Evolutionary conservation across 2,888 invertebrate genomes (phyloP).

Genomic region (Acrocera orbiculus): DNA sequence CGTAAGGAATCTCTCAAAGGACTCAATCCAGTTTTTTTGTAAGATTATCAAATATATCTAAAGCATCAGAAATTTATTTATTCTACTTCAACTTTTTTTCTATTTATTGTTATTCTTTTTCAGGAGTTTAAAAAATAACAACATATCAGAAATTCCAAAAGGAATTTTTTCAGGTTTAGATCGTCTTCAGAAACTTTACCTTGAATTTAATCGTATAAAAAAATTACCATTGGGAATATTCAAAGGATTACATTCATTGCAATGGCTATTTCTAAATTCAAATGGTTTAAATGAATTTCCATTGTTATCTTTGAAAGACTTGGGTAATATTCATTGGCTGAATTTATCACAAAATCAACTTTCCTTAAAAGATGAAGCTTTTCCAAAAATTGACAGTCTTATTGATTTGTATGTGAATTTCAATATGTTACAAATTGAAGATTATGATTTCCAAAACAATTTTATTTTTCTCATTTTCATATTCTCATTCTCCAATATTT

Average conservation of each 20-base stretch:
- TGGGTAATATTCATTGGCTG: conserved; percentile 30
- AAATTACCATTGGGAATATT: conserved; percentile 29
- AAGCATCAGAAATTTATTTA: no score
- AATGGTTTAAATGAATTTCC: conserved; percentile 32
- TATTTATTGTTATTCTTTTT: background rate
- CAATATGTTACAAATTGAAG: background rate
- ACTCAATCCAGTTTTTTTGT: conserved; percentile 9
- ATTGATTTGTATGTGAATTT: conserved; percentile 33
- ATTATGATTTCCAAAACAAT: background rate
- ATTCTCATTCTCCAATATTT: background rate
- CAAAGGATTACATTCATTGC: conserved; percentile 28
- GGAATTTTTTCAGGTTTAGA: conserved; percentile 20
- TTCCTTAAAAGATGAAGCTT: conserved; percentile 28
- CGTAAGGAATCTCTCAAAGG: conserved; percentile 21
- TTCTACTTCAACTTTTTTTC: no score
- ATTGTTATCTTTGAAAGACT: conserved; percentile 28
- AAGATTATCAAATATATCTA: no score
- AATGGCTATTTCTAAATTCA: conserved; percentile 32
- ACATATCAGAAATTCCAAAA: conserved; percentile 25
- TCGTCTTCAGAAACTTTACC: conserved; percentile 21
- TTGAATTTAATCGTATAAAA: conserved; percentile 23
- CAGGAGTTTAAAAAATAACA: conserved; percentile 25
- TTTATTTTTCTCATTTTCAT: conserved; percentile 1
- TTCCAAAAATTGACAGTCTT: conserved; percentile 33
- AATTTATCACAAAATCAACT: conserved; percentile 34